A percentile compares a stretch with the other conserved stretches of the same genome.
phyloP scores from a whole-genome alignment of 2,888 invertebrate species.

The Cheilosia urbana region DNA sequence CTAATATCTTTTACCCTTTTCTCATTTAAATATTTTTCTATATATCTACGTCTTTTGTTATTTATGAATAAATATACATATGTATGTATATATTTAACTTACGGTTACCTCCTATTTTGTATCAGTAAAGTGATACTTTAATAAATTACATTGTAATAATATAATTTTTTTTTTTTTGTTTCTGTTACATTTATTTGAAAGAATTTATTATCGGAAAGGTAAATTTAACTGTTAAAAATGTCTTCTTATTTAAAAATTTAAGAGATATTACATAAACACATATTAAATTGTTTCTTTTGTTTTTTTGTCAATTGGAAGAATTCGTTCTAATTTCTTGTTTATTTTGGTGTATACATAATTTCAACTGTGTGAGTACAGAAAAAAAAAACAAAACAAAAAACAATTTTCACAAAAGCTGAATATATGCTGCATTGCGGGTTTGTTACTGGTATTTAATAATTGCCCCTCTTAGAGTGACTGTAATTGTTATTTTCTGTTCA shows the following conservation, averaged over 20 bases:
- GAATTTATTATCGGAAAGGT: conserved; percentile 7
- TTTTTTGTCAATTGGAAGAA: conserved; percentile 9
- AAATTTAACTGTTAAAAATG: conserved; percentile 3
- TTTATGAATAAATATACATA: background rate
- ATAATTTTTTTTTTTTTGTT: conserved; percentile 6
- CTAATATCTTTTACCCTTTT: background rate
- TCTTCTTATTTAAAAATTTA: background rate
- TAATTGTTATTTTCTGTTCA: background rate
- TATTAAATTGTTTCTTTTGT: background rate
- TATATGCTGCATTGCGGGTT: background rate
- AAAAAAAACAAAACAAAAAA: background rate
- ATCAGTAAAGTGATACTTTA: conserved; percentile 24
- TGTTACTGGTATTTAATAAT: background rate
- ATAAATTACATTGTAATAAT: conserved; percentile 10
- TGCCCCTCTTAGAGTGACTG: background rate
- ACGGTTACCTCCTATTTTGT: conserved; percentile 4
- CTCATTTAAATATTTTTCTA: conserved; percentile 5
- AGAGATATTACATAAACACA: background rate
- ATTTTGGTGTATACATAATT: background rate
- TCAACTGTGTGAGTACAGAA: background rate
- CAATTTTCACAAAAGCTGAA: background rate
- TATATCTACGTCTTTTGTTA: background rate
- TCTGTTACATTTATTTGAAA: background rate
- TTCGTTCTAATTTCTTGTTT: background rate
- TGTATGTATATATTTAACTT: background rate